Conservation (phyloP, 2,888 invertebrate species). For the Agrilus mali region DNA sequence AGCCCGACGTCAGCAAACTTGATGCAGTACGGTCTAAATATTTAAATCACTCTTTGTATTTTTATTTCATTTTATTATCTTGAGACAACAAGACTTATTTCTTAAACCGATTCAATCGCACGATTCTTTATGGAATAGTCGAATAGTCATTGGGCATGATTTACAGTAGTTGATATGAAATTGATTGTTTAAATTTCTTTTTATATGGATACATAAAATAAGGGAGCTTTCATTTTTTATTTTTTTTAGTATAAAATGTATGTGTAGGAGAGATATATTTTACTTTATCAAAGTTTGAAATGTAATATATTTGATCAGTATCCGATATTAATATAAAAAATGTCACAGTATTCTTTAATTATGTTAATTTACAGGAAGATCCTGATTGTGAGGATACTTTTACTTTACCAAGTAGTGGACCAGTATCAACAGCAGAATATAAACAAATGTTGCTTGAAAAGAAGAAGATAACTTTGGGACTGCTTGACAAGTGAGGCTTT, state of each 20-base stretch:
- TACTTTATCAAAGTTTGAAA: no score
- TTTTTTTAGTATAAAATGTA: no score
- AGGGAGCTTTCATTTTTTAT: no score
- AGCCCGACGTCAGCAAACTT: slow-evolving; percentile 3
- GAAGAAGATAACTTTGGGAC: slow-evolving; percentile 10
- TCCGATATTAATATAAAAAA: slow-evolving; percentile 3
- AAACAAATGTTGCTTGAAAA: slow-evolving; percentile 21
- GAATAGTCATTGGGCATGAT: no score
- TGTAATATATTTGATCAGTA: background rate
- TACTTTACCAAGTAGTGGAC: slow-evolving; percentile 20
- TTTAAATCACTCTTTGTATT: background rate
- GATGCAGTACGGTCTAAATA: slow-evolving; percentile 5
- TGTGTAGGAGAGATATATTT: no score
- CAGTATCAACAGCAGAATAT: slow-evolving; percentile 20
- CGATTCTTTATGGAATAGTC: no score
- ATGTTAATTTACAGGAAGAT: slow-evolving; percentile 2
- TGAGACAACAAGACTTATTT: no score
- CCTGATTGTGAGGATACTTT: slow-evolving; percentile 17
- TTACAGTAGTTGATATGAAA: background rate
- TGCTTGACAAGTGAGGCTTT: no score
- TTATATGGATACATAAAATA: background rate
- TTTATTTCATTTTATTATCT: background rate
- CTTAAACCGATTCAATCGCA: no score
- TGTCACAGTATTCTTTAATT: background rate
- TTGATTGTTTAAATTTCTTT: background rate